Evolutionary conservation across 2,797 vertebrate species (phyloP).

Genomic region (Potorous gilbertii): DNA sequence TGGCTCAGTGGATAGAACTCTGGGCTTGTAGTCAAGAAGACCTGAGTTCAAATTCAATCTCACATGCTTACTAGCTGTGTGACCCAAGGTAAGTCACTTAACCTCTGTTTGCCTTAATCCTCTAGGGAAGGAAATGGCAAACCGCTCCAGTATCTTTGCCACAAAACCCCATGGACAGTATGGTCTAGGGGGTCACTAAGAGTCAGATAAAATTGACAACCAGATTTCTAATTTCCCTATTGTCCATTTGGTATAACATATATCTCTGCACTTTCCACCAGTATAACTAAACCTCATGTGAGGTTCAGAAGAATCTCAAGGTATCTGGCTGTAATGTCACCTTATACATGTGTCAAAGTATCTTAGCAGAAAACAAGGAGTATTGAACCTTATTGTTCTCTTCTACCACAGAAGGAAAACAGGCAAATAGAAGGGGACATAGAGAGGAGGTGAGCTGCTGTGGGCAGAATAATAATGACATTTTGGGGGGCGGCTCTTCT

Average conservation of each 20-base stretch:
- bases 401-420: constrained; percentile 21
- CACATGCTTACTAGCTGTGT: background rate
- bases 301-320: constrained; percentile 16
- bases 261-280: constrained; percentile 16
- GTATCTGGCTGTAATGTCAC: constrained; percentile 31
- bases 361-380: constrained; percentile 25
- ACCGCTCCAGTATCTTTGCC: background rate
- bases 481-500: background rate
- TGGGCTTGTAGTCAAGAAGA: background rate
- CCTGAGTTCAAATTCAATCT: background rate
- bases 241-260: background rate
- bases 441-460: background rate
- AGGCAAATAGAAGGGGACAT: constrained; percentile 6
- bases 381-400: background rate
- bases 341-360: constrained; percentile 41
- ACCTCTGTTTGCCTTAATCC: background rate
- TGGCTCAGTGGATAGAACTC: background rate
- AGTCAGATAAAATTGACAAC: background rate
- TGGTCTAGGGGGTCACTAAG: background rate
- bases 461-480: background rate
- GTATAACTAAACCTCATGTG: background rate
- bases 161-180: background rate
- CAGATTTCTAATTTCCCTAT: background rate
- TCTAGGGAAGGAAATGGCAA: background rate
- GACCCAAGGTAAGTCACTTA: background rate